phyloP scores from a whole-genome alignment of 2,113 vertebrate species.

The Gymnobelideus leadbeateri region DNA sequence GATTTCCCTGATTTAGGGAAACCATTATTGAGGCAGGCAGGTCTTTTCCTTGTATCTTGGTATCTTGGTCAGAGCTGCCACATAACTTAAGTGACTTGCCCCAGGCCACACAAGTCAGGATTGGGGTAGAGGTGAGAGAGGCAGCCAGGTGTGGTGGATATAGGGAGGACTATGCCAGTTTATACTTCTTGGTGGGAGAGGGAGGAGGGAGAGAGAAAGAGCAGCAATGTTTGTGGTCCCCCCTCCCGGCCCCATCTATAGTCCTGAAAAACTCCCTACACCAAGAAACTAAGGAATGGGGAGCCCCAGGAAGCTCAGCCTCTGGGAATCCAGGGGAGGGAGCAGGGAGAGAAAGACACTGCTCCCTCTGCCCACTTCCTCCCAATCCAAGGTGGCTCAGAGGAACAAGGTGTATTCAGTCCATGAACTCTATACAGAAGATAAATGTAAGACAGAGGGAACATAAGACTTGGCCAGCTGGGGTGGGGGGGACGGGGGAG shows the following conservation, averaged over 20 bases:
- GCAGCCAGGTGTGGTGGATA: not conserved
- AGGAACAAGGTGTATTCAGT: conserved; percentile 68
- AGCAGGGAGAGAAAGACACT: too few species aligned
- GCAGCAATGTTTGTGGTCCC: not conserved
- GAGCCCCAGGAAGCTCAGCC: not conserved
- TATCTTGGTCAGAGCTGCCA: not conserved
- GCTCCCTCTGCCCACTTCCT: not conserved
- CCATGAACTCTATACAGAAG: conserved; percentile 60
- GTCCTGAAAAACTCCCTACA: not conserved
- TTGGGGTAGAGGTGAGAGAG: not conserved
- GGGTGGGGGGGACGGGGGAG: not conserved
- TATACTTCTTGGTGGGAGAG: not conserved
- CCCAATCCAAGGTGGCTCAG: conserved; percentile 62
- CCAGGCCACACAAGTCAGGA: not conserved
- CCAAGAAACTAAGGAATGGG: not conserved
- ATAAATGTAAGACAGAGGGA: conserved; percentile 71
- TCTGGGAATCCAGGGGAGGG: too few species aligned
- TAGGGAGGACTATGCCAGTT: not conserved
- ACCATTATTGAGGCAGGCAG: not conserved
- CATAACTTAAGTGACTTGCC: too few species aligned
- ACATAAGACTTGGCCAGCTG: not conserved
- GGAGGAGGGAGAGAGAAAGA: not conserved
- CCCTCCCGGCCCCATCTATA: not conserved
- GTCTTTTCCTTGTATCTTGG: not conserved
- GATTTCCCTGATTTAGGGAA: not conserved